Conservation (phyloP, 2,888 invertebrate genomes). For the Hedychridium roseum region DNA sequence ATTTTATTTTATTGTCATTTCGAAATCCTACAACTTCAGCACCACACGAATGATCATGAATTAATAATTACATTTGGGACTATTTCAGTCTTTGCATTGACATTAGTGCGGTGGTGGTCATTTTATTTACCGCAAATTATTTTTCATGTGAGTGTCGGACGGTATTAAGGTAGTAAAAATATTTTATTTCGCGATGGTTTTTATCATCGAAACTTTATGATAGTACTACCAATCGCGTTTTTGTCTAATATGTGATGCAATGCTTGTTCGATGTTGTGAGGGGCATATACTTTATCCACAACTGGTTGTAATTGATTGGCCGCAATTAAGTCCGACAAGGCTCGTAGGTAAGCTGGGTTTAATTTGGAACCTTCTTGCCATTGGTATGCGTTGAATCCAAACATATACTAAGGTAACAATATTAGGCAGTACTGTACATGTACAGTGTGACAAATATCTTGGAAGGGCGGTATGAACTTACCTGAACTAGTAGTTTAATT, state of each 20-base stretch:
- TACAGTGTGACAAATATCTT: no score
- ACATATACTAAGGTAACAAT: constrained; percentile 53
- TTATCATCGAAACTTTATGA: constrained; percentile 64
- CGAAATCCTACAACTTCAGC: no score
- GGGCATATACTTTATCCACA: constrained; percentile 67
- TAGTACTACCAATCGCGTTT: constrained; percentile 65
- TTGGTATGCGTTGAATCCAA: constrained; percentile 52
- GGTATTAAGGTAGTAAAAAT: neutral
- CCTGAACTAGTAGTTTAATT: constrained; percentile 62
- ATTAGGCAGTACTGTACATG: no score
- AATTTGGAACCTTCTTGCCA: constrained; percentile 59
- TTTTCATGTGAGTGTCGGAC: neutral
- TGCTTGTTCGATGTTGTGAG: constrained; percentile 64
- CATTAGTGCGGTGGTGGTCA: no score
- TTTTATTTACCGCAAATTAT: neutral
- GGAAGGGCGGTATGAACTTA: no score
- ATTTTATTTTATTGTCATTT: no score
- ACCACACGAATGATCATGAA: no score
- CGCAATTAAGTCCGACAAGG: constrained; percentile 65
- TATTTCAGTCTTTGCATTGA: no score
- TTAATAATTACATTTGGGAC: no score
- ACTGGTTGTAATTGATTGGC: constrained; percentile 68
- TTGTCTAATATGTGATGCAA: constrained; percentile 61
- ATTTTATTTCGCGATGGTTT: neutral
- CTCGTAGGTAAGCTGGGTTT: constrained; percentile 53